These are phyloP conservation scores for Rousettus madagascariensis DNA, from an alignment of 2,797 vertebrate genomes.

Conservation along the genomic window DNA sequence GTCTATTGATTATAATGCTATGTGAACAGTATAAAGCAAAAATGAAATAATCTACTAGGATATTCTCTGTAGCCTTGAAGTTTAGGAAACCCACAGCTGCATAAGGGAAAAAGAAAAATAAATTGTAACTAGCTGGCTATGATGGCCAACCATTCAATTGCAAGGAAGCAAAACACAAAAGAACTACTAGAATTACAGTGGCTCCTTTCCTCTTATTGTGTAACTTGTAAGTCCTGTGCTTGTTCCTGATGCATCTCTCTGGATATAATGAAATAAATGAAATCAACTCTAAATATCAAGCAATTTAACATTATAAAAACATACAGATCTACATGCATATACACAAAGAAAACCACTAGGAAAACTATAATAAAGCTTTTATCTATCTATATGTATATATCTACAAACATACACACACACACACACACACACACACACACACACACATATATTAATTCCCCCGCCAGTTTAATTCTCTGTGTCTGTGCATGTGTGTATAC, in stretches of 20 bases:
- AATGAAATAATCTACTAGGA: not conserved
- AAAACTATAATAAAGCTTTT: not conserved
- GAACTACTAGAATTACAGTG: slow-evolving; percentile 15
- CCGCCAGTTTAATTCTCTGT: not conserved
- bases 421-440: accelerated
- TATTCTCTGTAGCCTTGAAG: not conserved
- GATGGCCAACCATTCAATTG: slow-evolving; percentile 3
- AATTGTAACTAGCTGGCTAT: not conserved
- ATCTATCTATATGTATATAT: not conserved
- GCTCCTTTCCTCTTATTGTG: slow-evolving; percentile 47
- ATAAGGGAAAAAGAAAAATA: not conserved
- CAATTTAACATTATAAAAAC: slow-evolving; percentile 6
- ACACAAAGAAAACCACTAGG: not conserved
- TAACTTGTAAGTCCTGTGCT: not conserved
- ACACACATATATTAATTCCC: not conserved
- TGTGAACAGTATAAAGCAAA: not conserved
- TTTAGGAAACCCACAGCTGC: not conserved
- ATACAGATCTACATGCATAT: not conserved
- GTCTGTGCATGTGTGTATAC: not conserved
- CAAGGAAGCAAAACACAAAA: slow-evolving; percentile 60
- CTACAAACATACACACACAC: not conserved
- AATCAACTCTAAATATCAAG: slow-evolving; percentile 2
- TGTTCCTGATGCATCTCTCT: slow-evolving; percentile 2
- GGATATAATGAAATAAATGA: not conserved
- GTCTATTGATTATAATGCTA: not conserved